Base-by-base conservation (phyloP, 2,888 invertebrate genomes). In the Aromia moschata region DNA sequence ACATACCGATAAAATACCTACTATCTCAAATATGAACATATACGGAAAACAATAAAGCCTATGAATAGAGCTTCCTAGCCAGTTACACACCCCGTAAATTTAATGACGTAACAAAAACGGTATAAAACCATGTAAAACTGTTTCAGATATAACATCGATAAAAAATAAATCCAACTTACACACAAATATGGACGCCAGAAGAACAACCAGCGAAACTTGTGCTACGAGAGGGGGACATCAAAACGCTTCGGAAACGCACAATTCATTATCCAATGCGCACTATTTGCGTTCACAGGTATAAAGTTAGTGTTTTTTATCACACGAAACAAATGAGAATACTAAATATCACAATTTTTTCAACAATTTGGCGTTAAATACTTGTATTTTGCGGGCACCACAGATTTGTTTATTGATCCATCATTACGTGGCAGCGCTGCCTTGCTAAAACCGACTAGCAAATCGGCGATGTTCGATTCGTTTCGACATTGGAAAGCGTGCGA, bases 351-450 rank as follows among this genome's bases (percentile, higher is more conserved):
- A 79, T 80, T 67, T 68, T 71, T 79, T 78, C 75, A 77, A 75
- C 59, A 75, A 78, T 79, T 80, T 80, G 80, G 79, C 80, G 79
- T 80, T 80, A 79, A 79, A 79, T 79, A 78, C 77, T 79, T 79
- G 76, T 73, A 77, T 73, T 71, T 70, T 67, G 69, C 68, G 76
- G 71, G 74, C 74, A 75, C 75, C 73, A 70, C 72, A 74, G 74
- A 77, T 76, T 77, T 77, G 75, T 79, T 75, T 76, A 79, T 79
- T 77, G 79, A 79, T 79, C 79, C 74, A 72, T 76, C 75, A 74
- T 75, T 79, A 79, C 79, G 79, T 79, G 79, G 79, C 79, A 78
- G 72, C 72, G 74, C 69, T 67, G 72, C 72, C 73, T 75, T 70
- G 70, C 72, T 70, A 65, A 58, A 66, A 60, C 65, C 61, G 62